Evolutionary conservation across 2,113 vertebrate species (phyloP).

Genomic region (Symphodus melops): DNA sequence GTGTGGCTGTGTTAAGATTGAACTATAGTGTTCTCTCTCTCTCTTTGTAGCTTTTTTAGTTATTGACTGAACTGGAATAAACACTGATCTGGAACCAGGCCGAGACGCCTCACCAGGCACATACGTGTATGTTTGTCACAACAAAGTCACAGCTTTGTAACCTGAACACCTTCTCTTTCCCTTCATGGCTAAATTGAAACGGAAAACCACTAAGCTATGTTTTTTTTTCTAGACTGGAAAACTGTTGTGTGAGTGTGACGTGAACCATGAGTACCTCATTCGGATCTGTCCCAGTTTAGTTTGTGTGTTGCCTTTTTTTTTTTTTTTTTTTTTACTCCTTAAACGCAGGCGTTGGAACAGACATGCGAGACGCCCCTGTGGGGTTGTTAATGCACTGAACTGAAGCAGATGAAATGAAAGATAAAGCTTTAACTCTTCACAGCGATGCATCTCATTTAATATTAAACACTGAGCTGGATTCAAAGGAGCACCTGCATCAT

Average conservation of each 20-base stretch:
- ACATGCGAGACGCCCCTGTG: constrained; percentile 74
- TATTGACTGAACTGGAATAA: constrained; percentile 41
- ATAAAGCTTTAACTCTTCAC: constrained; percentile 44
- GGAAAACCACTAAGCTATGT: constrained; percentile 79
- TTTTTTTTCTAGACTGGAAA: constrained; percentile 64
- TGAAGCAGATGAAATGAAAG: constrained; percentile 58
- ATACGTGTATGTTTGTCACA: constrained; percentile 43
- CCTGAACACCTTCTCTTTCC: constrained; percentile 39
- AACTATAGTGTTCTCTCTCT: constrained; percentile 31
- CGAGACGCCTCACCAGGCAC: constrained; percentile 53
- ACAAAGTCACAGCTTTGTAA: constrained; percentile 34
- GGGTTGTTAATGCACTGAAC: constrained; percentile 81
- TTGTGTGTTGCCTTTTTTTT: constrained; percentile 59
- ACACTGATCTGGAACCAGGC: constrained; percentile 47
- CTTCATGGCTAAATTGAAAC: constrained; percentile 66
- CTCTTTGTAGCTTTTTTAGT: constrained; percentile 19
- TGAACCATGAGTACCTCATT: constrained; percentile 84
- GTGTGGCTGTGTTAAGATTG: constrained; percentile 27
- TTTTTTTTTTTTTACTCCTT: constrained; percentile 56
- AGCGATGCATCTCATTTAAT: constrained; percentile 58
- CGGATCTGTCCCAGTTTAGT: constrained; percentile 75
- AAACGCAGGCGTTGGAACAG: constrained; percentile 84
- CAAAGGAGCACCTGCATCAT: constrained; percentile 39
- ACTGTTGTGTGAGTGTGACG: constrained; percentile 75
- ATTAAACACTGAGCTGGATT: constrained; percentile 61